These are phyloP conservation scores for Sciaenops ocellatus DNA, from an alignment of 2,797 vertebrate genomes.

Conservation along the genomic window DNA sequence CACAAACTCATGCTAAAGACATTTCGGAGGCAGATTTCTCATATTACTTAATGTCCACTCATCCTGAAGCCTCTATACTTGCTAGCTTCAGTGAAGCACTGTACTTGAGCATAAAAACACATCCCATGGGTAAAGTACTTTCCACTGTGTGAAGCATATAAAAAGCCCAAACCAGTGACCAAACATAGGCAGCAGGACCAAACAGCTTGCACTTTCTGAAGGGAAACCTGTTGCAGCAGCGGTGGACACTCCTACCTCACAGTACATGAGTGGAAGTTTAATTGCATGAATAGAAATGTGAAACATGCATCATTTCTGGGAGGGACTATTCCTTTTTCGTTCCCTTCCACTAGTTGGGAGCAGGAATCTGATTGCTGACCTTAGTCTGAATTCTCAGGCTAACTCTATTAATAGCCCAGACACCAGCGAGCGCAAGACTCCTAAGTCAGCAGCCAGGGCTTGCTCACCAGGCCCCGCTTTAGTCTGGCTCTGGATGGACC, in stretches of 20 bases:
- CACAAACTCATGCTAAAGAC: neutral
- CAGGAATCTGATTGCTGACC: constrained; percentile 84
- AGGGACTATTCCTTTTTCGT: constrained; percentile 57
- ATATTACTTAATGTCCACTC: neutral
- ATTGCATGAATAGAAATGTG: constrained; percentile 67
- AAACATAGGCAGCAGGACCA: constrained; percentile 25
- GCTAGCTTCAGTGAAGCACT: neutral
- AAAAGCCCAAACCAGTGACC: constrained; percentile 26
- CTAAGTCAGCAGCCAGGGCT: constrained; percentile 76
- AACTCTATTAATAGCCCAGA: constrained; percentile 85
- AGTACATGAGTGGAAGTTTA: constrained; percentile 35
- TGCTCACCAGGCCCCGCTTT: constrained; percentile 41
- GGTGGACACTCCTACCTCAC: constrained; percentile 12
- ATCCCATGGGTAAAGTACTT: constrained; percentile 24
- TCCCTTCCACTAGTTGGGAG: constrained; percentile 71
- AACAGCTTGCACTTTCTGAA: constrained; percentile 11
- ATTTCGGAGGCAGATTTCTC: neutral
- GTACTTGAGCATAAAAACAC: constrained; percentile 10
- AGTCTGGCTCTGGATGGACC: constrained; percentile 62
- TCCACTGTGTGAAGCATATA: constrained; percentile 38
- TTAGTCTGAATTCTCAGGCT: constrained; percentile 86
- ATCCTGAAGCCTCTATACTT: neutral
- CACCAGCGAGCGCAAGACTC: constrained; percentile 76
- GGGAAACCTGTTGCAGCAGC: neutral
- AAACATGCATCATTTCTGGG: constrained; percentile 71